Evolutionary conservation across 2,797 vertebrate genomes (phyloP), one percentile per base, ranked within the genome.

Genomic region (Alosa sapidissima): DNA sequence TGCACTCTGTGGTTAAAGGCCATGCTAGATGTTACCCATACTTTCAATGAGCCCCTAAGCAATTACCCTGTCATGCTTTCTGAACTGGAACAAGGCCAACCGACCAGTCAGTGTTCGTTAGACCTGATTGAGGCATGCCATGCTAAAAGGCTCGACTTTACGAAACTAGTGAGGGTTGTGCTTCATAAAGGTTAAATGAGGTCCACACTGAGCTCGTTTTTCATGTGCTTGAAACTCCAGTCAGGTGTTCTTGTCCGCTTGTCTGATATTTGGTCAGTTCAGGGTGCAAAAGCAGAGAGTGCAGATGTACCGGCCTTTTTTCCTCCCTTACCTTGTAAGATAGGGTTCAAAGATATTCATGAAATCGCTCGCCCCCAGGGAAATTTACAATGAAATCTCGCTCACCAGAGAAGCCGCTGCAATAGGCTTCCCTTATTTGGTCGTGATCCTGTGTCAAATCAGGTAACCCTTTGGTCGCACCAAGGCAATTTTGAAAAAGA

Each of bases 31-130:
- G 55, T 58, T 58, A 58, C 5, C 55, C 19, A 58, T 21, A 36
- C 33, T 16, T 3, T 36, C 75, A 3, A 41, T 16, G 33, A 14
- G 2, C 1, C 2, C 33, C 68, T 16, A 14, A 75, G 33, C 68
- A 88, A 88, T 88, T 86, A 86, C 14, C 24, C 81, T 84, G 85
- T 86, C 86, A 86, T 85, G 72, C 72, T 86, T 81, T 83, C 83
- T 84, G 14, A 36, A 81, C 81, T 86, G 68, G 85, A 85, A 88
- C 84, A 85, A 81, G 82, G 51, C 62, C 82, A 2, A 60, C 62
- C 11, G 16, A 19, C 68, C 33, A 3, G 3, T 41, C 11, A 19
- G 13, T 36, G 36, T 75, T 75, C 33, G 33, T 75, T 75, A 41
- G 13, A 75, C 33, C 68, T 72, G 68, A 72, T 41, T 5, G 1